phyloP scores from a whole-genome alignment of 2,797 vertebrate species.

The Gallinago stenura region DNA sequence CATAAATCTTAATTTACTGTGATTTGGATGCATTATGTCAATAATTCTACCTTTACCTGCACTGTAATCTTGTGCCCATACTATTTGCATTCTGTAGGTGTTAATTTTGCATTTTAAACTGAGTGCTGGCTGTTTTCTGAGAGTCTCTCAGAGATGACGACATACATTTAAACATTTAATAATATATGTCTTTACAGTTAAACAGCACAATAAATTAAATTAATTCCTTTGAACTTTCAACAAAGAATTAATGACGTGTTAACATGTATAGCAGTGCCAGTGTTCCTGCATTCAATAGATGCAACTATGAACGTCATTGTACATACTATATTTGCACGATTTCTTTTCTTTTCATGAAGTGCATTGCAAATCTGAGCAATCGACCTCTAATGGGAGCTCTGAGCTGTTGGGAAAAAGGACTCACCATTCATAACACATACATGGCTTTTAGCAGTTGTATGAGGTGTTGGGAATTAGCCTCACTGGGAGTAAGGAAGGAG shows the following conservation, averaged over 20 bases:
- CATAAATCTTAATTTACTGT: neutral
- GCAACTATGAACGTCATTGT: neutral
- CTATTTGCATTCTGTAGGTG: neutral
- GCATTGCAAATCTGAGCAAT: neutral
- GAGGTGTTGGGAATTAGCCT: neutral
- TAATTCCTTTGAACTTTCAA: neutral
- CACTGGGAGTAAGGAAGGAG: neutral
- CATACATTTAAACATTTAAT: neutral
- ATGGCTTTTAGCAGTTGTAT: neutral
- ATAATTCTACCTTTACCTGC: neutral
- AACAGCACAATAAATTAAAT: neutral
- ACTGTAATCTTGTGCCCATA: neutral
- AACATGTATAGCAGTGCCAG: neutral
- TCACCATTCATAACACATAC: neutral
- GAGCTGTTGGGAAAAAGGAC: neutral
- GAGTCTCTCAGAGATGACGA: neutral
- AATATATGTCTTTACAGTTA: neutral
- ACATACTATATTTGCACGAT: neutral
- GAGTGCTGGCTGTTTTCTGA: neutral
- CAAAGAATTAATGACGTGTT: neutral
- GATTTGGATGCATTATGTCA: neutral
- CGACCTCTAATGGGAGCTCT: neutral
- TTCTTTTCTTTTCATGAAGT: neutral
- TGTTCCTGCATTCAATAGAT: neutral
- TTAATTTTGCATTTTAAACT: neutral